Base-by-base conservation (phyloP, 2,113 vertebrate genomes). In the Cercocebus atys region DNA sequence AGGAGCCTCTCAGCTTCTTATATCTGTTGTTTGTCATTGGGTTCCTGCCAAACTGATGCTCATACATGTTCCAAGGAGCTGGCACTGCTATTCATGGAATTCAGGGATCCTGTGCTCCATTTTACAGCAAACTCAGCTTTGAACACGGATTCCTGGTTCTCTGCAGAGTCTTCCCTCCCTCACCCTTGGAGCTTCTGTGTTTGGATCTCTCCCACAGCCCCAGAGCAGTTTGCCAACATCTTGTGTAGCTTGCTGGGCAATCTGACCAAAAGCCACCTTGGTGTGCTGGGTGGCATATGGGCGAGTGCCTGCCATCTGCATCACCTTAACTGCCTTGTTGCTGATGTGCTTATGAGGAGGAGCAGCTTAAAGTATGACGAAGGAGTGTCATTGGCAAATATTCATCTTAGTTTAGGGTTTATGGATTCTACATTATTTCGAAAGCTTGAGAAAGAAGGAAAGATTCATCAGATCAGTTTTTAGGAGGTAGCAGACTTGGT, bases 221-320 rank as follows among this genome's bases (percentile, higher is more conserved):
- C 38, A 18, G 22, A 7, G 6, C 7, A 8, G 38, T 25, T 9
- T 18, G 4, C 3, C 43, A 14, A 16, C 9, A 5, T 25, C 10
- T 55, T 73, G 16, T 3, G 3, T 22, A 50, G 55, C 32, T 13
- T 13, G 0, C 12, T 20, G 25, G 32, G n/a, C 16, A 14, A 6
- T 73, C 45, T 35, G n/a, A 25, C 22, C 5, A 1, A 27, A 27
- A 0, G 13, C 43, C 20, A 23, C 50, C 12, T 20, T n/a, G 20
- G 6, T 45, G 11, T 30, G 27, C n/a, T 7, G 17, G 70, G 9
- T 1, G 55, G 3, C 25, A 0, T 0, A 4, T 68, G 23, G 4
- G 7, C 1, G 38, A 22, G 27, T 32, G 12, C 11, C 27, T 47
- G 45, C 1, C 1, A 0, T 16, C 68, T 17, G 0, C 5, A 7